Evolutionary conservation across 1,140 invertebrate genomes (phyloP).

Genomic region (Drosophila kurseongensis): DNA sequence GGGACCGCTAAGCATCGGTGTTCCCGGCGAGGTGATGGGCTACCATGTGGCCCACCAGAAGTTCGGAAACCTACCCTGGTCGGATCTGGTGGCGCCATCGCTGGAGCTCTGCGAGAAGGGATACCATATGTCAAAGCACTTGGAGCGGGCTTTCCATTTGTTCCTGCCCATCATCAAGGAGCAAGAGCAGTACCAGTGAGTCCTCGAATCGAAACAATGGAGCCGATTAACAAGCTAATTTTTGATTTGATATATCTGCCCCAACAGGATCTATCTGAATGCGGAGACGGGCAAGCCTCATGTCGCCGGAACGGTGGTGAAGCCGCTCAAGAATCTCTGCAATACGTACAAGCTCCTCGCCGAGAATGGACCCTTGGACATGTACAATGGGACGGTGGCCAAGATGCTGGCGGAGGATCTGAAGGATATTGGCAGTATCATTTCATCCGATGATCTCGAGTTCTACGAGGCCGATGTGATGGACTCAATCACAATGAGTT

Average conservation of each 20-base stretch:
- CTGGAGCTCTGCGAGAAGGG: slow-evolving; percentile 91
- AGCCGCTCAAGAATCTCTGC: slow-evolving; percentile 88
- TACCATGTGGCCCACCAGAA: slow-evolving; percentile 93
- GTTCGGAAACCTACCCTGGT: slow-evolving; percentile 94
- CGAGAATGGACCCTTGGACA: slow-evolving; percentile 88
- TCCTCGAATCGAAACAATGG: background rate
- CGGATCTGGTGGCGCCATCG: slow-evolving; percentile 90
- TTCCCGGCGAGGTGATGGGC: slow-evolving; percentile 96
- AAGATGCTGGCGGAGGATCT: slow-evolving; percentile 90
- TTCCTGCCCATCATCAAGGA: slow-evolving; percentile 53
- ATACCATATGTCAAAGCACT: slow-evolving; percentile 88
- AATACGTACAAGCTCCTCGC: slow-evolving; percentile 90
- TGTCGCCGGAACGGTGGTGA: slow-evolving; percentile 88
- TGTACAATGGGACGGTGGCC: slow-evolving; percentile 92
- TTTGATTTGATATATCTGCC: too few relatives aligned
- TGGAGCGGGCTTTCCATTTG: slow-evolving; percentile 85
- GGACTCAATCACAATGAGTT: slow-evolving; percentile 84
- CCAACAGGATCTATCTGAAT: slow-evolving; percentile 86
- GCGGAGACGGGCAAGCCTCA: slow-evolving; percentile 86
- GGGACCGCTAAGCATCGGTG: slow-evolving; percentile 91
- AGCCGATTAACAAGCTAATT: too few relatives aligned
- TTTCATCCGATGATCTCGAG: slow-evolving; percentile 90
- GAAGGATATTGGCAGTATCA: slow-evolving; percentile 88
- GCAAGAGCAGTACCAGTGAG: slow-evolving; percentile 50
- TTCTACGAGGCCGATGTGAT: slow-evolving; percentile 85